These are phyloP conservation scores for Drosophila cognata DNA, from an alignment of 2,888 invertebrate genomes.

Conservation along the genomic window DNA sequence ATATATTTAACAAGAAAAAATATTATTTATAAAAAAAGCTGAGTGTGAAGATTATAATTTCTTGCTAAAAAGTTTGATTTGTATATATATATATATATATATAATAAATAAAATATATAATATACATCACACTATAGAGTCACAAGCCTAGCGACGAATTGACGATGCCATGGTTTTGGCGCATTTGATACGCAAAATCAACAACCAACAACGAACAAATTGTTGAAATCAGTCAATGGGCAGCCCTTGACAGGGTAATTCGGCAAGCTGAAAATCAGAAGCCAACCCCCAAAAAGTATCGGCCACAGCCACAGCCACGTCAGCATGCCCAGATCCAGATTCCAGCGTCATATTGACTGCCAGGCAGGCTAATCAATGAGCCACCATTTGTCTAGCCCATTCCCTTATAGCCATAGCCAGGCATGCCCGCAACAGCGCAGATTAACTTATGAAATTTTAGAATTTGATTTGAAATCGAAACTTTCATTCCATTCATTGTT, in stretches of 20 bases:
- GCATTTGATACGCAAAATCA: not conserved
- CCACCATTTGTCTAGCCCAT: conserved; percentile 51
- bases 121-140: not conserved
- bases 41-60: not conserved
- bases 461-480: conserved; percentile 29
- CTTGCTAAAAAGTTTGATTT: not conserved
- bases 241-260: conserved; percentile 38
- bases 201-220: conserved; percentile 34
- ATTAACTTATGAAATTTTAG: conserved; percentile 31
- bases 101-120: too few species aligned
- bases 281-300: conserved; percentile 44
- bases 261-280: conserved; percentile 21
- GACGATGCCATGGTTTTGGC: not conserved
- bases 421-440: conserved; percentile 1
- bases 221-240: conserved; percentile 49
- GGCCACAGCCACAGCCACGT: conserved; percentile 28
- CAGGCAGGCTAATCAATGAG: conserved; percentile 57
- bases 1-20: not conserved
- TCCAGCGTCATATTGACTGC: conserved; percentile 32
- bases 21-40: not conserved
- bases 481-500: not conserved
- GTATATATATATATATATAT: not conserved
- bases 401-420: not conserved
- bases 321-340: not conserved
- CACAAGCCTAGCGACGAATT: not conserved